Evolutionary conservation across 1,140 invertebrate genomes (phyloP).

Genomic region (Drosophila rufa): DNA sequence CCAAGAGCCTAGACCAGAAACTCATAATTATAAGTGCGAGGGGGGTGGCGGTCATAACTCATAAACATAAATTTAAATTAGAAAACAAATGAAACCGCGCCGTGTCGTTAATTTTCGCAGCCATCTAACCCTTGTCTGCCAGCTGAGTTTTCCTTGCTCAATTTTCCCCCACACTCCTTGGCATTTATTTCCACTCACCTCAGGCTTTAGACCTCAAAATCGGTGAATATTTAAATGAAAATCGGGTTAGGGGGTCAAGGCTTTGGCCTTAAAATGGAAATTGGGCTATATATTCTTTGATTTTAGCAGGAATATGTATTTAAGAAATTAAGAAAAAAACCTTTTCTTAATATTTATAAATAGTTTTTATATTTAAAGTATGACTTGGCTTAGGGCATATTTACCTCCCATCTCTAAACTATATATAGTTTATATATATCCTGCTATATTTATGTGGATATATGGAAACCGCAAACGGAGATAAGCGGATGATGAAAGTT

Average conservation of each 20-base stretch:
- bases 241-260: constrained; percentile 31
- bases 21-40: constrained; percentile 63
- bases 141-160: constrained; percentile 1
- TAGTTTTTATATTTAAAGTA: not conserved
- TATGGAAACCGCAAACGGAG: constrained; percentile 56
- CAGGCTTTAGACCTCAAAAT: not conserved
- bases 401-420: not conserved
- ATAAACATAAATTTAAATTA: constrained; percentile 84
- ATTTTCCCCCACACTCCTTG: not conserved
- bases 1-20: constrained; percentile 50
- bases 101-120: constrained; percentile 67
- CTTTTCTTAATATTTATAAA: not conserved
- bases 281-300: not conserved
- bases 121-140: constrained; percentile 29
- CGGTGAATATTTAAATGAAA: constrained; percentile 18
- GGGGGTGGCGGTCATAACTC: constrained; percentile 58
- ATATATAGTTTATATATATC: constrained; percentile 8
- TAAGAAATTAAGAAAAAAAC: no score
- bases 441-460: constrained; percentile 24
- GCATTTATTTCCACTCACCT: constrained; percentile 8
- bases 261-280: not conserved
- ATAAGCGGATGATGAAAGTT: constrained; percentile 61
- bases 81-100: constrained; percentile 78
- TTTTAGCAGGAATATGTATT: not conserved
- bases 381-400: not conserved